A percentile compares a stretch with the other conserved stretches of the same genome.
phyloP scores from a whole-genome alignment of 2,797 vertebrate genomes.

The Acipenser oxyrinchus region DNA sequence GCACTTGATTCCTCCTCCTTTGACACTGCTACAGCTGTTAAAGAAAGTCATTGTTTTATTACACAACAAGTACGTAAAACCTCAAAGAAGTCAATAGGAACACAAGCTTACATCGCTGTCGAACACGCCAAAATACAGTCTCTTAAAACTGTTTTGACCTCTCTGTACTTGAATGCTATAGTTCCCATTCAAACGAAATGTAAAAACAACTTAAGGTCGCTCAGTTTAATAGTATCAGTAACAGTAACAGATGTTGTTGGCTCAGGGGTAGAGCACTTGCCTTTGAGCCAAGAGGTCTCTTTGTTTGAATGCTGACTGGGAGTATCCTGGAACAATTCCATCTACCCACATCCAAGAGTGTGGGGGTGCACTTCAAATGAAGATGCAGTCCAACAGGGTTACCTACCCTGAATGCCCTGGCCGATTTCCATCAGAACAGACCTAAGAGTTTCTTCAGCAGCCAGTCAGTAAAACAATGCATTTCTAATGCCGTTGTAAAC shows the following conservation, averaged over 20 bases:
- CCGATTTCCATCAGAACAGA: no score
- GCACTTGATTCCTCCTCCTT: constrained; percentile 39
- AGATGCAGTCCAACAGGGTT: not conserved
- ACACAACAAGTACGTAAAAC: constrained; percentile 28
- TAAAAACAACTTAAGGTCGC: constrained; percentile 12
- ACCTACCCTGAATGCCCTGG: no score
- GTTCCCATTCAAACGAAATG: constrained; percentile 5
- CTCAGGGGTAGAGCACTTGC: not conserved
- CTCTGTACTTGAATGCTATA: not conserved
- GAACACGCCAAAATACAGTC: no score
- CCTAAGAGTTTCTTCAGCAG: no score
- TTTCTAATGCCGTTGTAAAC: no score
- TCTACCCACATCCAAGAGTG: not conserved
- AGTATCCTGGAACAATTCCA: not conserved
- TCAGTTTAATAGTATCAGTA: constrained; percentile 13
- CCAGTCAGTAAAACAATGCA: no score
- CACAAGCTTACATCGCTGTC: no score
- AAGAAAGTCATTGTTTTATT: constrained; percentile 35
- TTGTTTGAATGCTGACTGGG: constrained; percentile 14
- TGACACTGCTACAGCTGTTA: constrained; percentile 48
- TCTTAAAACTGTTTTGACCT: constrained; percentile 4
- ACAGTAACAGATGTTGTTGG: constrained; percentile 18
- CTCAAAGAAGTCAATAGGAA: not conserved
- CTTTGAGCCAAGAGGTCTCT: constrained; percentile 1
- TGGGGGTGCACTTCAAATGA: constrained; percentile 1